phyloP scores from a whole-genome alignment of 2,797 vertebrate genomes.

The Gymnoscopelus microlampas region DNA sequence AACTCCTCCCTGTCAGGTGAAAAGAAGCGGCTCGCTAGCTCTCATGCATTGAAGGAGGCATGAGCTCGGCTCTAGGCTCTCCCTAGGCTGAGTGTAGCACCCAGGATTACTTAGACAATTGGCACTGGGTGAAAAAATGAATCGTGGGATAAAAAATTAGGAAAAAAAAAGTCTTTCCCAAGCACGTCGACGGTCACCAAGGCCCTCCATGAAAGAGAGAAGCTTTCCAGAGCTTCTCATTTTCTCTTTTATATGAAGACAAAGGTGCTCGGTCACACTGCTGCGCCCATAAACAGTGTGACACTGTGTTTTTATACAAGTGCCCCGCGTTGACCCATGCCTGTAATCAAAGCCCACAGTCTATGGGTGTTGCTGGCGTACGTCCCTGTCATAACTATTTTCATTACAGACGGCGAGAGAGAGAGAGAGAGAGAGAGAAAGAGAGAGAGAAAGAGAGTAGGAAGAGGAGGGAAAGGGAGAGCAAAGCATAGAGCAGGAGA shows the following conservation, averaged over 20 bases:
- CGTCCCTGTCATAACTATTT: slow-evolving; percentile 57
- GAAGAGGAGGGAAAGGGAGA: background rate
- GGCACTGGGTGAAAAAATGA: no score
- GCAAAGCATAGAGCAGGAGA: background rate
- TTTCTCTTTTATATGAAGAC: slow-evolving; percentile 7
- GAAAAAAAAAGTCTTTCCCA: no score
- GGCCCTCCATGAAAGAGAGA: background rate
- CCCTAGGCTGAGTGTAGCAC: no score
- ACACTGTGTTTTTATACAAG: slow-evolving; percentile 54
- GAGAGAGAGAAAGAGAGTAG: slow-evolving; percentile 27
- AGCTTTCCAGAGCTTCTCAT: slow-evolving; percentile 11
- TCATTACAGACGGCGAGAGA: slow-evolving; percentile 58
- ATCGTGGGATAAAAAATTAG: no score
- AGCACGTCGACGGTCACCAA: background rate
- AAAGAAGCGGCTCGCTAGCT: no score
- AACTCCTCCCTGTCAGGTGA: no score
- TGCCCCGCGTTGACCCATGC: slow-evolving; percentile 61
- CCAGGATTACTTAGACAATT: no score
- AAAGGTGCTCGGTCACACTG: slow-evolving; percentile 29
- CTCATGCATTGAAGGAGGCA: no score
- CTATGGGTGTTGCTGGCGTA: slow-evolving; percentile 65
- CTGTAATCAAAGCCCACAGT: slow-evolving; percentile 66
- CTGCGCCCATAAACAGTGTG: slow-evolving; percentile 58
- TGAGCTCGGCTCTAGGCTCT: no score
- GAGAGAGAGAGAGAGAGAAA: slow-evolving; percentile 38